Evolutionary conservation across 2,113 vertebrate genomes (phyloP), one percentile per base, ranked within the genome.

Genomic region (Tympanuchus pallidicinctus): DNA sequence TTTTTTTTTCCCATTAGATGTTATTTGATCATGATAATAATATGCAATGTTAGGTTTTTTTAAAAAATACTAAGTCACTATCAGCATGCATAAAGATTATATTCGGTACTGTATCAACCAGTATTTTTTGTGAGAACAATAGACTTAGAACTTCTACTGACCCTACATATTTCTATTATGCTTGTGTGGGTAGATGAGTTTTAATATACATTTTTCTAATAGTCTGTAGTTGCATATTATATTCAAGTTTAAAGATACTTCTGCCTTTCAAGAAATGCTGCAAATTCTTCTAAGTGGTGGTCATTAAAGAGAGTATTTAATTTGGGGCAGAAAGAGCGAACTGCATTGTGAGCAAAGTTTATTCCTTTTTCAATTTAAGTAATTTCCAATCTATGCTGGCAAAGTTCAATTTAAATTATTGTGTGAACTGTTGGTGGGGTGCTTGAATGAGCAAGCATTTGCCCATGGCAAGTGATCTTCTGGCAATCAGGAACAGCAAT

Each of bases 381-480:
- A 88, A 91, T 95, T 97, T 73, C 28, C 91, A 94, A 95, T 94
- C 88, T 74, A 90, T 86, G 63, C 10, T 88, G 72, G 77, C 89
- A 82, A 91, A 87, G 78, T 89, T 93, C 90, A 93, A 61, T 97
- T 96, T 97, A 96, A 95, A 96, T 93, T 74, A 86, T 95, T 92
- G n/a, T 69, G 70, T 1, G 16, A 96, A 91, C 94, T 86, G 66
- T 95, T 95, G 75, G 77, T 75, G n/a, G 95, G 54, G n/a, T 92
- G 76, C 77, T 96, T 93, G 94, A 96, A 96, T 96, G 90, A 96
- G 87, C 81, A 93, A 94, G 69, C 88, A 69, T 91, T 97, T 97
- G 90, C 73, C 75, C 86, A 92, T 47, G 14, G 73, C 22, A 40
- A 94, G 86, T 60, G 89, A 85, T 76, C 70, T 93, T 95, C 85